Base-by-base conservation (phyloP, 2,797 vertebrate species). In the Acropternis orthonyx region DNA sequence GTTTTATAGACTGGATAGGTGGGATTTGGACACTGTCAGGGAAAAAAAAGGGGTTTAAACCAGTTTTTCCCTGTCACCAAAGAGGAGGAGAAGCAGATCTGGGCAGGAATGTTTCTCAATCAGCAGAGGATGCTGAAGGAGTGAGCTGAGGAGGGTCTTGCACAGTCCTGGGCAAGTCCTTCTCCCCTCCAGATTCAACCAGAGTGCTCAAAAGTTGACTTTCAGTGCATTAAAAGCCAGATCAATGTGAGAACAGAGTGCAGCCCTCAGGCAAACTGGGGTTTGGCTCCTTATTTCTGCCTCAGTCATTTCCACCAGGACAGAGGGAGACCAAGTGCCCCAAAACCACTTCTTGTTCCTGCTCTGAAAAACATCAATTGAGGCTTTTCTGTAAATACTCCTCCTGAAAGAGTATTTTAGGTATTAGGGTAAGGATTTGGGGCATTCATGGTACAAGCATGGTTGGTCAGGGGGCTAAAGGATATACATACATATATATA, bases 31-130 rank as follows among this genome's bases (percentile, higher is more conserved):
- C 1, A 26, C 22, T 10, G 3, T 14, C 58, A 62, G 6, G 13
- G 9, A 1, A 7, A 7, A 7, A 7, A 80, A 63, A 26, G 0
- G 0, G 2, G 10, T 62, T 88, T 54, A 51, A 90, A 67, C 5
- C 12, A 82, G 10, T 3, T 85, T 88, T 82, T 75, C 11, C 9
- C 8, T 73, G 1, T 63, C 41, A 36, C 2, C 28, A 76, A 12
- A 71, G 16, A 72, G 24, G 1, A 52, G 24, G 62, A 84, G 15
- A 36, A 52, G 22, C 22, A 74, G 8, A 43, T n/a, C 49, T 43
- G 44, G 65, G 32, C 44, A 74, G 37, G 88, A 73, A 61, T 1
- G 2, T 44, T 58, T 22, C 19, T 74, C 34, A 37, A 2, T 37
- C 28, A 71, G 34, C 24, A 81, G 30, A 68, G 1, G 22, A 61